These are phyloP conservation scores for Pseudococcus jackbeardsleyi DNA, from an alignment of 2,888 invertebrate species.

Conservation along the genomic window DNA sequence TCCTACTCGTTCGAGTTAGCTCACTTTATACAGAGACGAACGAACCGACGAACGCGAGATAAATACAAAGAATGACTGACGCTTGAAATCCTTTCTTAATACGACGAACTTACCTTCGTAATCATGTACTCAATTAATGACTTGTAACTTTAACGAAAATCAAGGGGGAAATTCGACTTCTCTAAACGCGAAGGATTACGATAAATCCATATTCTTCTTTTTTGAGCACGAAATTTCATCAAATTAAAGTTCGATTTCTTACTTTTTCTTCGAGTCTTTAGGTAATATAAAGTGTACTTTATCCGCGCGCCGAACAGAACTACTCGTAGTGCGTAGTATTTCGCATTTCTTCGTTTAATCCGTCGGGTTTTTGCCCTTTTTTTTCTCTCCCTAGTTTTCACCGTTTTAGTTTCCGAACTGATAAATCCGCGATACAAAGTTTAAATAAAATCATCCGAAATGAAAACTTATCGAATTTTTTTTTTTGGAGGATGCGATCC, in stretches of 20 bases:
- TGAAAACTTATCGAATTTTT: conserved; percentile 37
- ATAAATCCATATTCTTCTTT: conserved; percentile 53
- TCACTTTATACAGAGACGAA: background rate
- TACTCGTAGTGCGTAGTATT: background rate
- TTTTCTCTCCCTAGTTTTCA: background rate
- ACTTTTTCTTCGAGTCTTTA: conserved; percentile 13
- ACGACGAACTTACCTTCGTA: conserved; percentile 51
- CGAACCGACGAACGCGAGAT: conserved; percentile 11
- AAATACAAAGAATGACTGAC: conserved; percentile 51
- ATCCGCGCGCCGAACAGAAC: background rate
- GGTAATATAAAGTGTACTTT: background rate
- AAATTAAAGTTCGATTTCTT: conserved; percentile 47
- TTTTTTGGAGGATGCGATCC: background rate
- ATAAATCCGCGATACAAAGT: conserved; percentile 33
- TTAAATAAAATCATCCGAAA: conserved; percentile 3
- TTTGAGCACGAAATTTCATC: conserved; percentile 52
- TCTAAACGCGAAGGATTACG: conserved; percentile 37
- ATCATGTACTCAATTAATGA: conserved; percentile 57
- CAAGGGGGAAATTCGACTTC: conserved; percentile 52
- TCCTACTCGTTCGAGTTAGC: conserved; percentile 8
- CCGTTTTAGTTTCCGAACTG: conserved; percentile 6
- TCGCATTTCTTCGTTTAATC: conserved; percentile 11
- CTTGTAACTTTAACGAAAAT: conserved; percentile 54
- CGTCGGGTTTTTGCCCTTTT: background rate
- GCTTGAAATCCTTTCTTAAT: conserved; percentile 52